A percentile compares a stretch with the other conserved stretches of the same genome.
Evolutionary conservation across 1,140 invertebrate species (phyloP).

Genomic region (Drosophila lini): DNA sequence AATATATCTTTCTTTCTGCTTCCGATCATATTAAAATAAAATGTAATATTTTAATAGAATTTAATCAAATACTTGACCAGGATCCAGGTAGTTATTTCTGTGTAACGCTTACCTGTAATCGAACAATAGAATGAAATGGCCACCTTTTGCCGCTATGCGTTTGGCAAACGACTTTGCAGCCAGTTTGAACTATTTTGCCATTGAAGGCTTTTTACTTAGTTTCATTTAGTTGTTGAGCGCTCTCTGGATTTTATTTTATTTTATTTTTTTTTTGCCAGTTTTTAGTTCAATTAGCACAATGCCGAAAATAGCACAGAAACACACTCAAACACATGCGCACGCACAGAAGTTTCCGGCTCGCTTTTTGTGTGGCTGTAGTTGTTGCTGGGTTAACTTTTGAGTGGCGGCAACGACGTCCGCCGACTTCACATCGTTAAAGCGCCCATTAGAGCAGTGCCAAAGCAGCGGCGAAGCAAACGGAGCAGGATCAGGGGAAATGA

Average conservation of each 20-base stretch:
- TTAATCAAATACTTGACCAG: too few species aligned
- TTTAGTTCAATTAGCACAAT: conserved; percentile 78
- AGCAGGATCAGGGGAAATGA: conserved; percentile 4
- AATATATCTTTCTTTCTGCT: too few species aligned
- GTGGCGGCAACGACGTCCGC: conserved; percentile 61
- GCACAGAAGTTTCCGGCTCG: conserved; percentile 28
- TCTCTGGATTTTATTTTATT: conserved; percentile 37
- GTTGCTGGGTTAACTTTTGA: conserved; percentile 55
- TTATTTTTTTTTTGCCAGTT: conserved; percentile 33
- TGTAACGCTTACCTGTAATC: conserved; percentile 55
- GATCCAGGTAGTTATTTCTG: not conserved
- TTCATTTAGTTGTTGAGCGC: conserved; percentile 55
- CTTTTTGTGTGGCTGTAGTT: conserved; percentile 42
- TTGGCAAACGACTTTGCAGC: conserved; percentile 17
- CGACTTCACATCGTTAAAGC: conserved; percentile 75
- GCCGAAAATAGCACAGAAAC: conserved; percentile 38
- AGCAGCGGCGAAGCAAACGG: conserved; percentile 22
- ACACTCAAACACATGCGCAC: conserved; percentile 15
- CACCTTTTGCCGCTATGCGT: conserved; percentile 61
- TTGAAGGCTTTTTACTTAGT: conserved; percentile 75
- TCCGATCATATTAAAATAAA: too few species aligned
- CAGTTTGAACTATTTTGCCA: conserved; percentile 41
- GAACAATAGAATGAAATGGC: conserved; percentile 70
- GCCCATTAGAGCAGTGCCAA: conserved; percentile 51
- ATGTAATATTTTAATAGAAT: not conserved